Evolutionary conservation across 2,113 vertebrate genomes (phyloP).

Genomic region (Corapipo altera): DNA sequence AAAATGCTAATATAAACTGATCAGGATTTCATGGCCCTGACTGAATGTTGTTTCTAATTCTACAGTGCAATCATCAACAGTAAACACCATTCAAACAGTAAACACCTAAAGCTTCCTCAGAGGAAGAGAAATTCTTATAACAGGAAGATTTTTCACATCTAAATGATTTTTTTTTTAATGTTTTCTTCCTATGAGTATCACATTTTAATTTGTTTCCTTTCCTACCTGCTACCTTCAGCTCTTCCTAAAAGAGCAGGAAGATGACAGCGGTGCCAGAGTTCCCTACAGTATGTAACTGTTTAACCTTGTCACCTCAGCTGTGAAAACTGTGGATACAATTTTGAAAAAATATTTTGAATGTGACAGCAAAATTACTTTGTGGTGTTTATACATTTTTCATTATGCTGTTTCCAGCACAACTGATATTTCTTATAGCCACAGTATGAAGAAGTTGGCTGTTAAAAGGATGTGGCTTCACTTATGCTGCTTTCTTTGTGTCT

Average conservation of each 20-base stretch:
- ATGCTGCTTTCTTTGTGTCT: constrained; percentile 54
- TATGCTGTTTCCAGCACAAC: constrained; percentile 66
- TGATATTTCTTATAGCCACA: constrained; percentile 56
- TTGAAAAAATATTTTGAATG: constrained; percentile 72
- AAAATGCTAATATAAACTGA: not conserved
- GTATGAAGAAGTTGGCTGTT: constrained; percentile 60
- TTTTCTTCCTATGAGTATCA: not conserved
- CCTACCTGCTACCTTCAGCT: not conserved
- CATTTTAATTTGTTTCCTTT: not conserved
- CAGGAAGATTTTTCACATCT: not conserved
- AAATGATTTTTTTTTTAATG: fast-evolving
- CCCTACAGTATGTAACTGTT: constrained; percentile 17
- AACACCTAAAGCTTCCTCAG: not conserved
- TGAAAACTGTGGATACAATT: constrained; percentile 62
- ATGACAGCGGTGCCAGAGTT: constrained; percentile 18
- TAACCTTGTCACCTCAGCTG: constrained; percentile 63
- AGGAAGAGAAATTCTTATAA: not conserved
- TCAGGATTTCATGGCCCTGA: not conserved
- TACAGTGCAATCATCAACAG: not conserved
- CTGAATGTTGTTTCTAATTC: not conserved
- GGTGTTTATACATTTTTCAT: constrained; percentile 78
- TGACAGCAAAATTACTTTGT: constrained; percentile 76
- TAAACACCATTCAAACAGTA: not conserved
- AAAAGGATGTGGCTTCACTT: constrained; percentile 67
- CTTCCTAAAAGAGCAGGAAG: not conserved